Evolutionary conservation across 2,797 vertebrate species (phyloP).

Genomic region (Pseudotriccus pelzelni): DNA sequence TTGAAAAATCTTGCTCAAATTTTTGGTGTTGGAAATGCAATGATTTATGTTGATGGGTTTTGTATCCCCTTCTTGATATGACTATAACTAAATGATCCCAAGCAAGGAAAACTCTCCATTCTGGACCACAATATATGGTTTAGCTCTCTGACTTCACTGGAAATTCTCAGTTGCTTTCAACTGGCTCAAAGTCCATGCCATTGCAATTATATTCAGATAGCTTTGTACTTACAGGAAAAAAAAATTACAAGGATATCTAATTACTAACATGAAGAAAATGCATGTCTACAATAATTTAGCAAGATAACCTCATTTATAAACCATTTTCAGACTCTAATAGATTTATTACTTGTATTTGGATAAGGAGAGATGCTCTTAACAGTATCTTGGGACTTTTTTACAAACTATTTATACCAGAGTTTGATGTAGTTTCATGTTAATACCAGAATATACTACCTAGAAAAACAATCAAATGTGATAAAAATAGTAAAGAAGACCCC

Average conservation of each 20-base stretch:
- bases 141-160: not conserved
- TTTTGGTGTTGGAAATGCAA: not conserved
- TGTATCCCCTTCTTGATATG: not conserved
- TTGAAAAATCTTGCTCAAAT: not conserved
- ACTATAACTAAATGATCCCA: not conserved
- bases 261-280: not conserved
- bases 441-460: not conserved
- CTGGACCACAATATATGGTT: not conserved
- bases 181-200: not conserved
- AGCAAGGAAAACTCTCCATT: not conserved
- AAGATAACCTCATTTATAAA: not conserved
- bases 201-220: not conserved
- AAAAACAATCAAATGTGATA: not conserved
- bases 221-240: not conserved
- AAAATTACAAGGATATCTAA: not conserved
- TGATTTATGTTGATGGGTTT: not conserved
- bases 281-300: not conserved
- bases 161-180: not conserved
- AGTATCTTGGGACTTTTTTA: not conserved
- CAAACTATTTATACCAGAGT: not conserved
- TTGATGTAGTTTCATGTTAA: not conserved
- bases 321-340: not conserved
- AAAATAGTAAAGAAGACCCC: not conserved
- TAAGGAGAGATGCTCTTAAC: not conserved
- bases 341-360: not conserved